These are phyloP conservation scores for Hypercompe scribonia DNA, from an alignment of 2,888 invertebrate species.

Conservation along the genomic window DNA sequence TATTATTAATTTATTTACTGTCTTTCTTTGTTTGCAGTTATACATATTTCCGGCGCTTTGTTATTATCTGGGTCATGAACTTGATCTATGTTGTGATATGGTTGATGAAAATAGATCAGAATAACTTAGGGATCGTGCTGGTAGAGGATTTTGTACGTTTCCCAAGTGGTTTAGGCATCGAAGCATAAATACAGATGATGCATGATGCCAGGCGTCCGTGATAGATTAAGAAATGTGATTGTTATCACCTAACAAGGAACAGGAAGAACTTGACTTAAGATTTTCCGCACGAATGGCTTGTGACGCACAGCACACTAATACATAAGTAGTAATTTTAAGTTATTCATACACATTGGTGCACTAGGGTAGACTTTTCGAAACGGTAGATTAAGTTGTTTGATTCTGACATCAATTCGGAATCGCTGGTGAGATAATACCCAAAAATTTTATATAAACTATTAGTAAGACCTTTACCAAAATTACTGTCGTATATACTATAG, in stretches of 20 bases:
- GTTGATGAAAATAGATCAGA: not conserved
- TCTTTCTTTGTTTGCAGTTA: slow-evolving; percentile 59
- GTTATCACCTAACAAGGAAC: no score
- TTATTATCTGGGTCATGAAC: slow-evolving; percentile 31
- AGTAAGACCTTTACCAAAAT: not conserved
- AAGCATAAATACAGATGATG: not conserved
- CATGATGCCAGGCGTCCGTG: not conserved
- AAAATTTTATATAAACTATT: no score
- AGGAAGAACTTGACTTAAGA: not conserved
- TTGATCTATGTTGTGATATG: slow-evolving; percentile 22
- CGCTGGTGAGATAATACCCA: no score
- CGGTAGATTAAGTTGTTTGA: no score
- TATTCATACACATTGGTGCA: no score
- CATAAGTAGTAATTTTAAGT: no score
- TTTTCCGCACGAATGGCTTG: not conserved
- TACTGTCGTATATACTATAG: no score
- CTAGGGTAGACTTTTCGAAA: no score
- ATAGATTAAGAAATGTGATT: not conserved
- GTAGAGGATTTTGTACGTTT: not conserved
- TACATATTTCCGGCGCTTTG: slow-evolving; percentile 48
- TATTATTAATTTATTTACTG: slow-evolving; percentile 60
- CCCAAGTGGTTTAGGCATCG: not conserved
- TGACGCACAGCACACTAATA: no score
- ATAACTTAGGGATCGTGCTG: not conserved
- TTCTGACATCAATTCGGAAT: no score